Percentiles rank a stretch among this genome's conserved stretches.
Evolutionary conservation across 2,888 invertebrate genomes (phyloP).

Genomic region (Meteorus colon): DNA sequence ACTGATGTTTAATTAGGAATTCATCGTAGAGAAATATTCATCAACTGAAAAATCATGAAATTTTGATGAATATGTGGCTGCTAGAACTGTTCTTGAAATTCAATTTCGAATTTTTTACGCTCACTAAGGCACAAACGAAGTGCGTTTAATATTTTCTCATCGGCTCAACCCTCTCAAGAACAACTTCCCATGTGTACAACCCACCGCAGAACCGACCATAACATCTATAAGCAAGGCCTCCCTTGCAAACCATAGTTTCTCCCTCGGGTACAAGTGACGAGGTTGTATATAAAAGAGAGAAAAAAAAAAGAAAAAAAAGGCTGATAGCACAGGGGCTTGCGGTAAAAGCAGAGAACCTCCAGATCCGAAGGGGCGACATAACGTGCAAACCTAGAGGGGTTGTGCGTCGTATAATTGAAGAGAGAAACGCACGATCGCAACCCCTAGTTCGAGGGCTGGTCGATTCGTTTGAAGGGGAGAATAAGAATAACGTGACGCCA

Average conservation of each 20-base stretch:
- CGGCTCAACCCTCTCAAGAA: slow-evolving; percentile 43
- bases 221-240: slow-evolving; percentile 64
- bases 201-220: slow-evolving; percentile 61
- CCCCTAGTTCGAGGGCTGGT: slow-evolving; percentile 54
- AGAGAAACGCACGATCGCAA: slow-evolving; percentile 51
- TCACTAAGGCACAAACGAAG: background rate
- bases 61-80: no score
- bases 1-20: no score
- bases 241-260: slow-evolving; percentile 49
- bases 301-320: slow-evolving; percentile 52
- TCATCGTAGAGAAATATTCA: no score
- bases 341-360: slow-evolving; percentile 6
- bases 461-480: slow-evolving; percentile 20
- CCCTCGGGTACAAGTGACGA: slow-evolving; percentile 32
- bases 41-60: no score
- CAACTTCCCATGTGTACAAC: slow-evolving; percentile 32
- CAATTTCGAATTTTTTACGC: background rate
- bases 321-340: slow-evolving; percentile 54
- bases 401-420: slow-evolving; percentile 63
- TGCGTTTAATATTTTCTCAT: slow-evolving; percentile 27
- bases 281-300: slow-evolving; percentile 40
- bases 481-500: slow-evolving; percentile 61
- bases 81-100: background rate
- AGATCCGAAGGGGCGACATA: slow-evolving; percentile 12
- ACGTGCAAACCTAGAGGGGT: slow-evolving; percentile 28